These are phyloP conservation scores for Anolis apletophallus DNA, from an alignment of 2,797 vertebrate species.

Conservation along the genomic window DNA sequence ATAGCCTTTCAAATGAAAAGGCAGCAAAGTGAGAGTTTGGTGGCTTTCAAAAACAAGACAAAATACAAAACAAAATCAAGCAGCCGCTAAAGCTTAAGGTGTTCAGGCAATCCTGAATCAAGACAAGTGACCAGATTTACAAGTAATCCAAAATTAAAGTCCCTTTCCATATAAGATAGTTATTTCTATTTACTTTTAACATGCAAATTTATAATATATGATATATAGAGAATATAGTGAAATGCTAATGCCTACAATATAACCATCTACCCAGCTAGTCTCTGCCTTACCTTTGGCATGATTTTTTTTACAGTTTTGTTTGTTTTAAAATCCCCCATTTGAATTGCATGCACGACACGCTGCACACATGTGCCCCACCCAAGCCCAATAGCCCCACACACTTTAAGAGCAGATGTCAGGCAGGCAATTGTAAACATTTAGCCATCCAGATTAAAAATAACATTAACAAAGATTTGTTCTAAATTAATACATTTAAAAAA, in stretches of 20 bases:
- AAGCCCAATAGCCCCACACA: constrained; percentile 11
- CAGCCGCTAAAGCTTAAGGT: constrained; percentile 35
- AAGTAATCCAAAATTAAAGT: constrained; percentile 44
- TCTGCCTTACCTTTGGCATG: constrained; percentile 57
- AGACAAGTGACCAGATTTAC: constrained; percentile 48
- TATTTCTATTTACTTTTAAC: constrained; percentile 50
- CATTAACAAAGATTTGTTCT: constrained; percentile 51
- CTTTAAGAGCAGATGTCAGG: constrained; percentile 47
- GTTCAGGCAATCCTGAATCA: constrained; percentile 42
- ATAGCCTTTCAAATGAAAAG: constrained; percentile 28
- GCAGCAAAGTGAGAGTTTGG: constrained; percentile 27
- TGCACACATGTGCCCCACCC: constrained; percentile 23
- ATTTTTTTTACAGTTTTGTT: constrained; percentile 39
- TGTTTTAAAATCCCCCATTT: constrained; percentile 41
- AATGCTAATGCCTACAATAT: constrained; percentile 49
- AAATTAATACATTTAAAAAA: constrained; percentile 55
- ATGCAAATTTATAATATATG: constrained; percentile 56
- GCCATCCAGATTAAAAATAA: constrained; percentile 46
- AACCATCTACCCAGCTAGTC: constrained; percentile 49
- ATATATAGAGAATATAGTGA: constrained; percentile 20
- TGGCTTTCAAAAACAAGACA: constrained; percentile 12
- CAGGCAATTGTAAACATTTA: constrained; percentile 46
- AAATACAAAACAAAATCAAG: constrained; percentile 39
- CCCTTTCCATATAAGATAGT: constrained; percentile 49
- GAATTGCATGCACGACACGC: constrained; percentile 47